Evolutionary conservation across 2,113 vertebrate species (phyloP).

Genomic region (Tiliqua scincoides): DNA sequence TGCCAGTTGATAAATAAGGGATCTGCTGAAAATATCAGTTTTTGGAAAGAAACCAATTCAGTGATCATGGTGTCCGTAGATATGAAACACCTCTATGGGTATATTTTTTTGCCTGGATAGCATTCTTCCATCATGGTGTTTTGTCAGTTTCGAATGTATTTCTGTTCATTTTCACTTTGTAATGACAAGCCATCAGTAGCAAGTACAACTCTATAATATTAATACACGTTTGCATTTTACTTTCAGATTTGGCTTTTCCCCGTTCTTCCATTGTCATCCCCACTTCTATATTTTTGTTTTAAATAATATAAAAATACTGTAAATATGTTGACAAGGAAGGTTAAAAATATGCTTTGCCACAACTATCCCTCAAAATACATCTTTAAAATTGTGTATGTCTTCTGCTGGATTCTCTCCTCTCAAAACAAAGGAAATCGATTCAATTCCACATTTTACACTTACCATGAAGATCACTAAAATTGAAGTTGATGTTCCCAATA

Average conservation of each 20-base stretch:
- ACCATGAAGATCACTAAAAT: conserved; percentile 64
- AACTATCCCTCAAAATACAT: conserved; percentile 39
- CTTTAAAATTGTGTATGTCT: conserved; percentile 31
- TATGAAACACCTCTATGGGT: conserved; percentile 78
- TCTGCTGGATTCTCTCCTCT: conserved; percentile 32
- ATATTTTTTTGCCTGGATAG: conserved; percentile 67
- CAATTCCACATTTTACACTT: conserved; percentile 54
- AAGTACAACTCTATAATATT: conserved; percentile 49
- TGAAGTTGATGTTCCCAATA: conserved; percentile 68
- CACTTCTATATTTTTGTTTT: background rate
- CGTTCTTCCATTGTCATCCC: conserved; percentile 13
- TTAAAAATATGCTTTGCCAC: conserved; percentile 2
- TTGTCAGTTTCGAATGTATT: conserved; percentile 72
- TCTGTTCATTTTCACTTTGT: conserved; percentile 68
- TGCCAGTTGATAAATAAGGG: conserved; percentile 74
- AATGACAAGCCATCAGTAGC: conserved; percentile 53
- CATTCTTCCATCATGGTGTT: conserved; percentile 65
- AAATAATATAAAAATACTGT: conserved; percentile 1
- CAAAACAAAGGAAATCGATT: conserved; percentile 65
- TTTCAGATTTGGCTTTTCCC: conserved; percentile 21
- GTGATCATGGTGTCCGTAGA: conserved; percentile 72
- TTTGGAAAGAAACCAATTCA: conserved; percentile 75
- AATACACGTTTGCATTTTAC: conserved; percentile 55
- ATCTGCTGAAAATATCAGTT: conserved; percentile 71
- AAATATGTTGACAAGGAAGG: conserved; percentile 2